Conservation (phyloP, 2,888 invertebrate species). For the Pterobdella sp. region DNA sequence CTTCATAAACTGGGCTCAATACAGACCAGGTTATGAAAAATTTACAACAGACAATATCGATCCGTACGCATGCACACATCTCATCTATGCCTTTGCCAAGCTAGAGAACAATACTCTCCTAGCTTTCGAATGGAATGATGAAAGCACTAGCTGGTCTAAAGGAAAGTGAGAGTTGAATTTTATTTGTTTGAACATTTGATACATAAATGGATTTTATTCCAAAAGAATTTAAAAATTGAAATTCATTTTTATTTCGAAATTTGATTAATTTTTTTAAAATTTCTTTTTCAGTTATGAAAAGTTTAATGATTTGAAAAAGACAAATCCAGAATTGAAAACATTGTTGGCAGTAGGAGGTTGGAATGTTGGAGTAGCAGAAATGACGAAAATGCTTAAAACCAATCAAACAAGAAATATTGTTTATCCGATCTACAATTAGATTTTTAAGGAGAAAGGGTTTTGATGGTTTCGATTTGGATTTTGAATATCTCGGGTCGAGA, state of each 20-base stretch:
- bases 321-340: slow-evolving; percentile 28
- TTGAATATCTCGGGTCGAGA: slow-evolving; percentile 70
- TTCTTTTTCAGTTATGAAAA: slow-evolving; percentile 30
- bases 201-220: not conserved
- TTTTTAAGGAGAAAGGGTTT: slow-evolving; percentile 57
- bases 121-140: slow-evolving; percentile 87
- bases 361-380: slow-evolving; percentile 36
- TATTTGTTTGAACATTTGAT: not conserved
- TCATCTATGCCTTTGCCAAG: slow-evolving; percentile 95
- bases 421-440: slow-evolving; percentile 39
- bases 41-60: slow-evolving; percentile 50
- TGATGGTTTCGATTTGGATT: slow-evolving; percentile 78
- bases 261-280: not conserved
- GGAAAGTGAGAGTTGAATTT: slow-evolving; percentile 36
- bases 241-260: too few relatives aligned
- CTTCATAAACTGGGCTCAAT: not conserved
- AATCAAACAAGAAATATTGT: slow-evolving; percentile 38
- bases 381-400: slow-evolving; percentile 40
- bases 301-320: slow-evolving; percentile 29
- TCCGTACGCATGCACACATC: slow-evolving; percentile 85
- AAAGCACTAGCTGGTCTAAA: slow-evolving; percentile 31
- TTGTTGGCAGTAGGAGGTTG: slow-evolving; percentile 38
- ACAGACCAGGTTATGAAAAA: not conserved
- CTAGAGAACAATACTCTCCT: slow-evolving; percentile 85
- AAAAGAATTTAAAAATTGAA: too few relatives aligned